Conservation (phyloP, 1,140 invertebrate species). For the Lasaia peninsularis region DNA sequence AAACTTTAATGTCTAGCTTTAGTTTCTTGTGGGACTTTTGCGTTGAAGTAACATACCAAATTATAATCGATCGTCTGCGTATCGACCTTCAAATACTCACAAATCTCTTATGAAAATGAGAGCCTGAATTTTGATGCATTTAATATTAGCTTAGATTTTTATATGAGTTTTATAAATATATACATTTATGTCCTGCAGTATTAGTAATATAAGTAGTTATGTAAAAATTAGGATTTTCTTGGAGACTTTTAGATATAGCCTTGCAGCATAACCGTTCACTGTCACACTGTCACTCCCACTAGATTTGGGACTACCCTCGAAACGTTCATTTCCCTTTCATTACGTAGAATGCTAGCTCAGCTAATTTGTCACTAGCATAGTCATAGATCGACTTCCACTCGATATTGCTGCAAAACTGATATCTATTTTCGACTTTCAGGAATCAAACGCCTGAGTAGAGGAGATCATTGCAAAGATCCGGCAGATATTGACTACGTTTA, state of each 20-base stretch:
- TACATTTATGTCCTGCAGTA: slow-evolving; percentile 62
- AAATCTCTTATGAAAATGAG: slow-evolving; percentile 65
- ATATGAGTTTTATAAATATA: slow-evolving; percentile 70
- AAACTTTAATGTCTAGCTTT: not conserved
- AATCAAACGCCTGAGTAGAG: slow-evolving; percentile 87
- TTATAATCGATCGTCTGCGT: slow-evolving; percentile 3
- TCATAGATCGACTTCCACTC: slow-evolving; percentile 48
- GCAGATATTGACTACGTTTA: slow-evolving; percentile 85
- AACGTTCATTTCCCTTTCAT: slow-evolving; percentile 46
- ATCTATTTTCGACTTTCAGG: slow-evolving; percentile 77
- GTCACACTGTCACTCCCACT: not conserved
- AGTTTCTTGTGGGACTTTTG: not conserved
- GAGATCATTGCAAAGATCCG: slow-evolving; percentile 88
- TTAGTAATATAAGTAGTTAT: slow-evolving; percentile 52
- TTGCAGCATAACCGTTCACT: slow-evolving; percentile 30
- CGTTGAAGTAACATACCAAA: not conserved
- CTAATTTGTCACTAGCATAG: slow-evolving; percentile 54
- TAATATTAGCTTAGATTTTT: slow-evolving; percentile 69
- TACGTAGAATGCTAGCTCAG: slow-evolving; percentile 53
- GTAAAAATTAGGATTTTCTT: slow-evolving; percentile 20
- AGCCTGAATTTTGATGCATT: slow-evolving; percentile 74
- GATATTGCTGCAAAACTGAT: slow-evolving; percentile 51
- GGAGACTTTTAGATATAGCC: slow-evolving; percentile 22
- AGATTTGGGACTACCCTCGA: slow-evolving; percentile 7
- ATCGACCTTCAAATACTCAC: not conserved